Evolutionary conservation across 2,888 invertebrate genomes (phyloP), one percentile per base, ranked within the genome.

Genomic region (Acleris holmiana): DNA sequence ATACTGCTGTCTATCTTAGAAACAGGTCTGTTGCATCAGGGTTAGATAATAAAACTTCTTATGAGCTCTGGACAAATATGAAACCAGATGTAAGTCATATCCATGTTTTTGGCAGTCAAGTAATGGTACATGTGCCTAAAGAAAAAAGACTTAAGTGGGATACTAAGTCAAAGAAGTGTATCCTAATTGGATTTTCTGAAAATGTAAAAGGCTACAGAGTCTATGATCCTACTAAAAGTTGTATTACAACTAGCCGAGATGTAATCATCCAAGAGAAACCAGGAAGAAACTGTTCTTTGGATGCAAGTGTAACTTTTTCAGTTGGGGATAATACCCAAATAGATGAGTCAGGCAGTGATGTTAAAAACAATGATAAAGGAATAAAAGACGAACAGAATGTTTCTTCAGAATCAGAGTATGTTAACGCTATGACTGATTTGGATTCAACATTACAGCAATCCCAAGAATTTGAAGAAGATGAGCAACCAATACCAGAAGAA

Each of bases 201-300:
- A 63, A 68, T 49, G 50, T 67, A 0, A 75, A 75, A 54, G 75
- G 73, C 1, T 74, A 75, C 47, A 67, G 73, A 19, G 29, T 72
- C 2, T 69, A 69, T 58, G 44, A 71, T 49, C 68, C 69, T 7
- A 21, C 41, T 7, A 67, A 49, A 1, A 62, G 55, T 2, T 46
- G 15, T 1, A 19, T 72, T 7, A 61, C 55, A 6, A 69, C 64
- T 1, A 66, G 66, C 10, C 58, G 73, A 61, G 67, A 70, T 70
- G 64, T 69, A 2, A 17, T 60, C 19, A 67, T 71, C 19, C 58
- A 61, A 19, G 68, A 69, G 29, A n/a, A n/a, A n/a, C n/a, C n/a
- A n/a, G n/a, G n/a, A n/a, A n/a, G n/a, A n/a, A n/a, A n/a, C n/a
- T n/a, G n/a, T n/a, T n/a, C n/a, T n/a, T n/a, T n/a, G n/a, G n/a